phyloP scores from a whole-genome alignment of 2,888 invertebrate genomes.

The Eucera pruinosa region DNA sequence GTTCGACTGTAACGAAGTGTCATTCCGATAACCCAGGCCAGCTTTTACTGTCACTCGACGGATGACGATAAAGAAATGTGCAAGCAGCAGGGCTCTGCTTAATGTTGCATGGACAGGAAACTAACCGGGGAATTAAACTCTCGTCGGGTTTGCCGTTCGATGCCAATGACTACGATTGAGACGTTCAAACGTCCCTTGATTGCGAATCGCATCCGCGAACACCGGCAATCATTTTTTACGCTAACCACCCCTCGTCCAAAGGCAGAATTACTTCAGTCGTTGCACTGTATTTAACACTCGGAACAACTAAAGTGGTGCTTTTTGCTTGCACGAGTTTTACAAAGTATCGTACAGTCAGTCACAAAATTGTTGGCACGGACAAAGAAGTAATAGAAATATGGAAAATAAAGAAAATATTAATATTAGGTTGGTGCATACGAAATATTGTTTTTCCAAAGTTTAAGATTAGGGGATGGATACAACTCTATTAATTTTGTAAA shows the following conservation, averaged over 20 bases:
- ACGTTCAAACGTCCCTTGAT: conserved; percentile 7
- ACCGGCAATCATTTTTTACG: background rate
- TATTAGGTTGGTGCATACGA: no score
- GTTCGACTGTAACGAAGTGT: conserved; percentile 70
- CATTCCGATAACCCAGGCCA: conserved; percentile 71
- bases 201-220: background rate
- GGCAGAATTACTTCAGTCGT: background rate
- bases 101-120: conserved; percentile 64
- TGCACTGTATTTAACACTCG: background rate
- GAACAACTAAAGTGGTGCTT: background rate
- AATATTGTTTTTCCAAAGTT: no score
- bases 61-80: conserved; percentile 69
- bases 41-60: conserved; percentile 65
- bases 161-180: conserved; percentile 35
- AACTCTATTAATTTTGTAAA: no score
- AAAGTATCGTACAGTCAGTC: no score
- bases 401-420: no score
- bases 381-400: no score
- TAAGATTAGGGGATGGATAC: no score
- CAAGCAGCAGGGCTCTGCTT: conserved; percentile 62
- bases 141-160: conserved; percentile 30
- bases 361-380: no score
- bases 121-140: conserved; percentile 56
- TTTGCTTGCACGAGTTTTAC: background rate
- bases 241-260: no score